A percentile compares a stretch with the other conserved stretches of the same genome.
phyloP scores from a whole-genome alignment of 2,113 vertebrate genomes.

The Pachyramphus minor region DNA sequence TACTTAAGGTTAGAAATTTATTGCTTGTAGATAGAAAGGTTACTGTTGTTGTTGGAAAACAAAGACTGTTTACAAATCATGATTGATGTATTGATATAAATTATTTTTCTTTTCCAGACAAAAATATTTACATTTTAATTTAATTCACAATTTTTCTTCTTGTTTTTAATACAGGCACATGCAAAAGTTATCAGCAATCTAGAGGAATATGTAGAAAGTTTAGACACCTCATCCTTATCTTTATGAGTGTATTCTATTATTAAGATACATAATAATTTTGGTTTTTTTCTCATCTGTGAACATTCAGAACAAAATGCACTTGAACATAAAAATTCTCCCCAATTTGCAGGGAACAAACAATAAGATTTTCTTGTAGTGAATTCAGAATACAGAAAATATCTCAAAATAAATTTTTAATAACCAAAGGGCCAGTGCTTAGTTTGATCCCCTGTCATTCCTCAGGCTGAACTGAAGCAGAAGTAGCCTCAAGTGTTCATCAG shows the following conservation, averaged over 20 bases:
- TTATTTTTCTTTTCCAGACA: neutral
- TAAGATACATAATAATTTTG: neutral
- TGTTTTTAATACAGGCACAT: neutral
- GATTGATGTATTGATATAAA: neutral
- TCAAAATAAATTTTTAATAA: conserved; percentile 11
- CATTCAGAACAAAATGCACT: neutral
- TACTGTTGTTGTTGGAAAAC: neutral
- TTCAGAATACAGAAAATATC: neutral
- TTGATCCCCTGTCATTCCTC: neutral
- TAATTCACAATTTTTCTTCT: neutral
- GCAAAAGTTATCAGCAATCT: neutral
- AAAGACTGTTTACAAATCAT: neutral
- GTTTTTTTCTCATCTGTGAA: neutral
- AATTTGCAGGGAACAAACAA: neutral
- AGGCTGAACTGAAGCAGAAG: neutral
- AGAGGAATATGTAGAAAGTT: neutral
- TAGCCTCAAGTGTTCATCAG: neutral
- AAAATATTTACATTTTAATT: conserved; percentile 12
- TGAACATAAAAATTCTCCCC: neutral
- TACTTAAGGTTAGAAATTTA: neutral
- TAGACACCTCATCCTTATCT: neutral
- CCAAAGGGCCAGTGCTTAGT: neutral
- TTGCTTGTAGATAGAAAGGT: neutral
- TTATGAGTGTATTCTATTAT: neutral
- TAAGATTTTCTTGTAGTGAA: neutral